A percentile compares a stretch with the other conserved stretches of the same genome.
These are phyloP conservation scores for Leiothrix lutea DNA, from an alignment of 2,113 vertebrate genomes.

Conservation along the genomic window DNA sequence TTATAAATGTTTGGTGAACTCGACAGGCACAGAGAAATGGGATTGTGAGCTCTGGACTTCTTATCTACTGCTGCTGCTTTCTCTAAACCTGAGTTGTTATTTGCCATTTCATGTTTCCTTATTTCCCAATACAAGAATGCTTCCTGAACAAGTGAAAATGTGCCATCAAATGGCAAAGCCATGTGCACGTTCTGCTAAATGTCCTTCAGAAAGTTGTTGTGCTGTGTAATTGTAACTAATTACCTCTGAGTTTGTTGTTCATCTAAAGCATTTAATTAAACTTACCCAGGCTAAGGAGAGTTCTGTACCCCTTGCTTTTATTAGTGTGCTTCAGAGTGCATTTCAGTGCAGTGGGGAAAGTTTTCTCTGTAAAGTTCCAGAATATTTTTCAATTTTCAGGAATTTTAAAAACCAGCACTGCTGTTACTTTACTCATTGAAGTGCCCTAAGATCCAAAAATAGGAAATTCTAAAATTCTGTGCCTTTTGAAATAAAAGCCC, in stretches of 20 bases:
- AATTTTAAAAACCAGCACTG: not conserved
- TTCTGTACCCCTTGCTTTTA: not conserved
- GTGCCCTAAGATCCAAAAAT: not conserved
- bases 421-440: not conserved
- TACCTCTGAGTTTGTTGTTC: not conserved
- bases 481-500: not conserved
- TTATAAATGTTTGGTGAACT: not conserved
- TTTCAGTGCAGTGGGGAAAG: not conserved
- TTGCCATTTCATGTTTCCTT: not conserved
- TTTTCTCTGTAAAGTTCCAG: not conserved
- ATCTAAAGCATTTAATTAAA: not conserved
- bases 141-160: not conserved
- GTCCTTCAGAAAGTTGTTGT: not conserved
- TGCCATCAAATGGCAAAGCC: not conserved
- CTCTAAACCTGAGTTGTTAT: fast-evolving
- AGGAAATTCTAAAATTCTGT: not conserved
- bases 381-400: not conserved
- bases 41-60: not conserved
- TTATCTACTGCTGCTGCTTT: not conserved
- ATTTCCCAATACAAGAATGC: not conserved
- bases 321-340: not conserved
- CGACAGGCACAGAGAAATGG: not conserved
- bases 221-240: not conserved
- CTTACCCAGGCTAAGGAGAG: not conserved
- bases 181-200: not conserved